Percentiles rank a stretch among this genome's conserved stretches.
Conservation (phyloP, 2,113 vertebrate genomes). For the Pelvicachromis taeniatus region DNA sequence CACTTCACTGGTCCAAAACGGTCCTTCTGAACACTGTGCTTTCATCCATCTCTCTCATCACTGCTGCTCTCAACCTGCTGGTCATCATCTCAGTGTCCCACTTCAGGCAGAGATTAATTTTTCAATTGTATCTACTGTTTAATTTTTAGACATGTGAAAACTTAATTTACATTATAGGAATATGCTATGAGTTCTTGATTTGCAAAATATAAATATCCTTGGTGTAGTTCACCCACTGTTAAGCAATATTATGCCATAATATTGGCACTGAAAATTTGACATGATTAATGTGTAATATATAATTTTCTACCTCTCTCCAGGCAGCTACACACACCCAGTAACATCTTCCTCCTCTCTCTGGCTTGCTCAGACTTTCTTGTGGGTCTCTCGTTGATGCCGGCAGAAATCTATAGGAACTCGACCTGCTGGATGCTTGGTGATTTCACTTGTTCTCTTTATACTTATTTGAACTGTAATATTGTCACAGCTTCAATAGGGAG, state of each 20-base stretch:
- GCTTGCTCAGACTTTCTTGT: conserved; percentile 43
- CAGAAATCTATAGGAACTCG: conserved; percentile 31
- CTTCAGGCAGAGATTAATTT: neutral
- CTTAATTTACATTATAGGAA: neutral
- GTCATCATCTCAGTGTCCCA: neutral
- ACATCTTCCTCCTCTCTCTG: conserved; percentile 53
- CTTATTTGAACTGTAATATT: neutral
- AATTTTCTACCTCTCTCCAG: conserved; percentile 4
- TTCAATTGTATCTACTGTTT: neutral
- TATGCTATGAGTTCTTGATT: neutral
- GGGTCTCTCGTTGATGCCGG: conserved; percentile 75
- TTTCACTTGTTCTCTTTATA: conserved; percentile 1
- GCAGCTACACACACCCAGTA: conserved; percentile 60
- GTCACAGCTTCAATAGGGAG: conserved; percentile 17
- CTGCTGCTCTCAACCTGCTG: neutral
- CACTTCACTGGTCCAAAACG: neutral
- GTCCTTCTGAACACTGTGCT: neutral
- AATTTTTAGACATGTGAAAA: rapidly evolving
- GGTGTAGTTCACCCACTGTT: neutral
- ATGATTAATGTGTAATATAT: neutral
- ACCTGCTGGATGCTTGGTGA: conserved; percentile 49
- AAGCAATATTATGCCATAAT: neutral
- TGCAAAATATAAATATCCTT: neutral
- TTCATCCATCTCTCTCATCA: neutral
- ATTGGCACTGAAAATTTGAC: neutral